Conservation (phyloP, 2,113 vertebrate species). For the Sminthopsis crassicaudata region DNA sequence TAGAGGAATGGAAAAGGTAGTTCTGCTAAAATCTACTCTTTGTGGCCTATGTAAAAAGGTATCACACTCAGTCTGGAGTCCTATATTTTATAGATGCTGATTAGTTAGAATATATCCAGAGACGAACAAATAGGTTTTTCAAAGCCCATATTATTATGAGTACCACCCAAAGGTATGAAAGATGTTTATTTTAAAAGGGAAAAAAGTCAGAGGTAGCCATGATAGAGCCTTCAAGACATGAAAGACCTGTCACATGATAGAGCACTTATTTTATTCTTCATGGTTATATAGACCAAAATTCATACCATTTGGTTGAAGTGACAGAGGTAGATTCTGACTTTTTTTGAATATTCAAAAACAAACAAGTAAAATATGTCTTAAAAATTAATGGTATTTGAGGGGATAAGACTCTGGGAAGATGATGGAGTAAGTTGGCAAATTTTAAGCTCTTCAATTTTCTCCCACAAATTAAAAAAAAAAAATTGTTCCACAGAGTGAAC, state of each 20-base stretch:
- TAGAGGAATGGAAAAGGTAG: not conserved
- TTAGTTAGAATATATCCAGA: not conserved
- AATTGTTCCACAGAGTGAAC: no score
- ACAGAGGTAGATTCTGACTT: not conserved
- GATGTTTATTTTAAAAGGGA: not conserved
- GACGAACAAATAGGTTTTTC: not conserved
- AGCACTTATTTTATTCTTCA: not conserved
- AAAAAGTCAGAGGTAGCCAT: not conserved
- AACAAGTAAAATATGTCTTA: not conserved
- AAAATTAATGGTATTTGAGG: no score
- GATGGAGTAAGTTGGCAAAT: no score
- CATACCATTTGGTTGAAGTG: not conserved
- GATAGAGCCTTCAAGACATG: not conserved
- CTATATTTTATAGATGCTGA: not conserved
- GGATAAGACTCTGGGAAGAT: no score
- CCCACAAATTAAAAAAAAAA: no score
- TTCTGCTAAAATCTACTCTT: not conserved
- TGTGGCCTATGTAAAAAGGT: not conserved
- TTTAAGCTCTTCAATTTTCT: no score
- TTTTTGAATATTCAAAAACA: not conserved
- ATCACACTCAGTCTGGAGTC: not conserved
- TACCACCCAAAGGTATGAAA: not conserved
- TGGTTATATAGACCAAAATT: not conserved
- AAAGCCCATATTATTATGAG: not conserved
- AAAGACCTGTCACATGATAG: not conserved